Evolutionary conservation across 2,888 invertebrate species (phyloP), one percentile per base, ranked within the genome.

Genomic region (Chirona hameri): DNA sequence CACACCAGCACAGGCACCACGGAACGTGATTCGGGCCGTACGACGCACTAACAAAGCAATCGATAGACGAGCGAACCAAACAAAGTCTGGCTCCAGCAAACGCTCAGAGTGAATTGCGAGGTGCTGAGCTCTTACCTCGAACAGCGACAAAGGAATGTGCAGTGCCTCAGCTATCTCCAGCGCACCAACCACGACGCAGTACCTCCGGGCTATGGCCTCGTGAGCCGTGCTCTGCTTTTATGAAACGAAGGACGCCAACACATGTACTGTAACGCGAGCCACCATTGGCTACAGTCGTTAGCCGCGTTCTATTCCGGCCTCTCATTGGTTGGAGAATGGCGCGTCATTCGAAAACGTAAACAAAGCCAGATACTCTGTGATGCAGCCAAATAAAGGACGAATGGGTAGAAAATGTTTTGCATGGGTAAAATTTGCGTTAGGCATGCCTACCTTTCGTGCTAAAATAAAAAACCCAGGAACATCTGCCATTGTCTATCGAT

Each of bases 211-310:
- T 76, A 46, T 46, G 76, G 46, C 76, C 46, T 46, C 76, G 76
- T 24, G 76, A 24, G 10, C 72, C 27, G 9, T 39, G 31, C 46
- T 46, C 46, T 24, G 76, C 76, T 46, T 76, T 76, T 76, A 76
- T 76, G 39, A 76, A 76, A 76, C 76, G 76, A 76, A 76, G 76
- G 76, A 76, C 76, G 76, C 76, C 76, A 76, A 46, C 76, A 46
- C 76, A 7, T 1, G 9, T 21, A 21, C 21, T 76, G 24, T 46
- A 24, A 76, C 24, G 21, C 46, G 9, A 4, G 9, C 46, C 15
- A 27, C 27, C 5, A 76, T 76, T 76, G 76, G 76, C 76, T 76
- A 18, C 46, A 9, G 76, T 2, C 24, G 1, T 39, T n/a, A 7
- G 76, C 9, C 24, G 21, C 1, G 24, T 24, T 46, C 1, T 5